A percentile compares a stretch with the other conserved stretches of the same genome.
Evolutionary conservation across 2,797 vertebrate species (phyloP).

Genomic region (Oreochromis mossambicus): DNA sequence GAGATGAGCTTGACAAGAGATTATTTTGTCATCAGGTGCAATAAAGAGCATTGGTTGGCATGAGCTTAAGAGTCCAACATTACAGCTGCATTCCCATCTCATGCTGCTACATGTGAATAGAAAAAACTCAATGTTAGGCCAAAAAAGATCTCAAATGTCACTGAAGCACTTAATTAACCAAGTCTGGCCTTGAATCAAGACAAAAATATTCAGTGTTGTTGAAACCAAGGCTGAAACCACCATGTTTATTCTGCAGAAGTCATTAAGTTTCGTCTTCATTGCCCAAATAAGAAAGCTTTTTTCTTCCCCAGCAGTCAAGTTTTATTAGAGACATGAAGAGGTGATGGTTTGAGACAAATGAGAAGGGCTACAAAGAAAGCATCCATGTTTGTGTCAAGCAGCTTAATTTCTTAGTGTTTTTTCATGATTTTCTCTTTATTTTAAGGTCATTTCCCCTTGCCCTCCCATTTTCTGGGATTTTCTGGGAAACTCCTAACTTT

Average conservation of each 20-base stretch:
- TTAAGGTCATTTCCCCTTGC: neutral
- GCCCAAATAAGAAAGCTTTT: neutral
- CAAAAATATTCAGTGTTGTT: neutral
- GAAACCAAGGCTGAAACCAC: slow-evolving; percentile 1
- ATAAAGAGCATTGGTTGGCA: neutral
- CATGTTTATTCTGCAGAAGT: slow-evolving; percentile 26
- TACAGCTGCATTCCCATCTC: slow-evolving; percentile 16
- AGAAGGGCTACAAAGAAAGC: neutral
- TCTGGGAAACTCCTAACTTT: fast-evolving
- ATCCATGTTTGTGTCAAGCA: neutral
- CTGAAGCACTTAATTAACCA: neutral
- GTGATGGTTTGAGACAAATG: neutral
- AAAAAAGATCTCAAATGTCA: slow-evolving; percentile 1
- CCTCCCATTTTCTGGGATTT: neutral
- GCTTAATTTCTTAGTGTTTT: neutral
- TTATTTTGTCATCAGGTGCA: slow-evolving; percentile 44
- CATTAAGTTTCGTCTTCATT: neutral
- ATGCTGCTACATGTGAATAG: slow-evolving; percentile 34
- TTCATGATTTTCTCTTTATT: neutral
- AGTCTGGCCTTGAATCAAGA: slow-evolving; percentile 4
- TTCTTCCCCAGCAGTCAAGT: neutral
- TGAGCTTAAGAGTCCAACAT: neutral
- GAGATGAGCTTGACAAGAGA: slow-evolving; percentile 19
- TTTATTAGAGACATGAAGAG: neutral
- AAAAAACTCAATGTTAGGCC: neutral